phyloP scores from a whole-genome alignment of 2,113 vertebrate genomes.

The Vidua macroura region DNA sequence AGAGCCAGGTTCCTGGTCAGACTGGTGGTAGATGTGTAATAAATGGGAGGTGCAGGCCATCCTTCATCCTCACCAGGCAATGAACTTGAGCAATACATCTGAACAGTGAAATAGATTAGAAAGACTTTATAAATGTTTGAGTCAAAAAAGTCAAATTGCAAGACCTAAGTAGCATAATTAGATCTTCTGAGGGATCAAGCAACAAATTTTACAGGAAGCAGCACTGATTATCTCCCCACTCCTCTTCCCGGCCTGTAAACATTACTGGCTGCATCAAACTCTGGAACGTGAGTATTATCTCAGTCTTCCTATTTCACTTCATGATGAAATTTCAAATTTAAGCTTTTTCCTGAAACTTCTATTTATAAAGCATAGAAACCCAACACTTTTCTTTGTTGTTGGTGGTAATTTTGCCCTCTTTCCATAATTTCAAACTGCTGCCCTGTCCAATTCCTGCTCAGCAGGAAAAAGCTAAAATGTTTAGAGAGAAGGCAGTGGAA shows the following conservation, averaged over 20 bases:
- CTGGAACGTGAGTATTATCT: background rate
- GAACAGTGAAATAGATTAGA: background rate
- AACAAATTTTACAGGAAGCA: background rate
- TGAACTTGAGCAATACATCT: background rate
- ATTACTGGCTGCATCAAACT: background rate
- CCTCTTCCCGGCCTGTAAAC: fast-evolving
- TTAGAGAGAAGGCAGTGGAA: background rate
- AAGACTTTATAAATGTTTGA: background rate
- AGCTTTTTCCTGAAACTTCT: background rate
- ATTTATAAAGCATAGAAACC: background rate
- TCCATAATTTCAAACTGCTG: background rate
- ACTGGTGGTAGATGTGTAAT: background rate
- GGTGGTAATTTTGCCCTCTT: background rate
- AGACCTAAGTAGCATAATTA: background rate
- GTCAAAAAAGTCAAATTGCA: background rate
- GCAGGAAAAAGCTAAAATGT: background rate
- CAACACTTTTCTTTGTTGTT: background rate
- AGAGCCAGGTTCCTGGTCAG: background rate
- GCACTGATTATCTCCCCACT: fast-evolving
- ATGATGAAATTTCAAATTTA: background rate
- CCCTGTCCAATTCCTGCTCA: background rate
- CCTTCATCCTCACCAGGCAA: background rate
- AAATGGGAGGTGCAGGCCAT: background rate
- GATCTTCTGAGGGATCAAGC: background rate
- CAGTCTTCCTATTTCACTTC: background rate